Evolutionary conservation across 30 jellyfish, hydroid and myxozoan genomes (phyloP), one percentile per base, ranked within the genome.

Genomic region (Hydra vulgaris): DNA sequence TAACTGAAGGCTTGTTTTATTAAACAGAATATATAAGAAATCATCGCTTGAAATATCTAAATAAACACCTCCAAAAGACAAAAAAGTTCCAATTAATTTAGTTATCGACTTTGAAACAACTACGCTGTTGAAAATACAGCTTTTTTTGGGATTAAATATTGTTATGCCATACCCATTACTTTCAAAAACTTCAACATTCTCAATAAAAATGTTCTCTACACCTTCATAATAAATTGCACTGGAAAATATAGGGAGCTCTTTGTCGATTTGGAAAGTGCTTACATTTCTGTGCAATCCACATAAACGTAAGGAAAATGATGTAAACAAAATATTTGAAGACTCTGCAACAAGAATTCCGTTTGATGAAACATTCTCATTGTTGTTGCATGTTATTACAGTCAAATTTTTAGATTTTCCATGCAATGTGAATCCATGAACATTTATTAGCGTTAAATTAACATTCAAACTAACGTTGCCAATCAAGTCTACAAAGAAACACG

Each of bases 371-470:
- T 40, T 5, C 12, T 40, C 61, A 40, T 5, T 3, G 5, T 3
- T 40, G 61, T 40, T 40, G 61, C 61, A 40, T 12, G 61, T 40
- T 3, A 40, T 40, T 40, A 40, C 61, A 40, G 61, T 40, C 5
- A 23, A 8, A n/a, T 68, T 16, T 20, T 1, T n/a, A 3, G 75
- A 7, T 23, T 68, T 68, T 23, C 75, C 75, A 20, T 8, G 25
- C 15, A 68, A 68, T 68, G 75, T 68, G 27, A 68, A 68, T n/a
- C 75, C 75, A 68, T 20, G 26, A 68, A 68, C 75, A 68, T 68
- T 68, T 23, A 3, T 23, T n/a, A 68, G 15, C 16, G 75, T 68
- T 3, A 68, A 20, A 68, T 68, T 68, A 68, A n/a, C 27, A n/a
- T 20, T 23, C 15, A 68, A n/a, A 23, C 27, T 68, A n/a, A n/a